These are phyloP conservation scores for Homarus americanus DNA, from an alignment of 1,140 invertebrate genomes.

Conservation along the genomic window DNA sequence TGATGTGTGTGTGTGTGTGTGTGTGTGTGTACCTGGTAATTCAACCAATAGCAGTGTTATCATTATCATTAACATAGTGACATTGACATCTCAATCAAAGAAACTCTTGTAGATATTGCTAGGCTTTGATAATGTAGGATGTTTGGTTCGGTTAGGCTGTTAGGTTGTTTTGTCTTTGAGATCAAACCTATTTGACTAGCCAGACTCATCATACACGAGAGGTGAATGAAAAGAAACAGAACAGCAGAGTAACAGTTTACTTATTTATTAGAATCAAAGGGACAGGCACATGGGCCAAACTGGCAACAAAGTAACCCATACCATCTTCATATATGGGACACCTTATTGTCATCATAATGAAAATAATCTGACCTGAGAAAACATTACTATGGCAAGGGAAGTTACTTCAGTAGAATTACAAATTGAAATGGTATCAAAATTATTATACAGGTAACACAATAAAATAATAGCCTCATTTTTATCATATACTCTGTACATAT, in stretches of 20 bases:
- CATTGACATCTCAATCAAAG: no score
- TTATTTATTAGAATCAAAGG: background rate
- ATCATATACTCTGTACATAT: background rate
- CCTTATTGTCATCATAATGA: background rate
- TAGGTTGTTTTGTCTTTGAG: no score
- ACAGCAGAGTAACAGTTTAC: background rate
- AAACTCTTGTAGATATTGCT: no score
- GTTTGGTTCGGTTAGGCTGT: no score
- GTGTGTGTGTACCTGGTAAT: no score
- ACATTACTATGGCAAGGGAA: background rate
- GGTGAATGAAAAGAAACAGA: conserved; percentile 17
- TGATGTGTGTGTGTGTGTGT: no score
- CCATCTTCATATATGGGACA: background rate
- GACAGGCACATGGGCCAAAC: background rate
- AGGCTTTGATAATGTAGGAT: no score
- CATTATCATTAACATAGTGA: no score
- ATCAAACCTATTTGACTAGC: no score
- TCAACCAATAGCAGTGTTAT: no score
- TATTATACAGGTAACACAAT: no score
- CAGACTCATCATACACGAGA: conserved; percentile 16
- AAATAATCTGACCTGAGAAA: background rate
- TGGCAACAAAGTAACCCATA: background rate
- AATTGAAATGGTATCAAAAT: background rate
- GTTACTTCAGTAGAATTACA: no score
- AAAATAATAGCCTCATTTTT: background rate